Evolutionary conservation across 92 coral and sea anemone genomes (phyloP), one percentile per base, ranked within the genome.

Genomic region (Ricordea florida): DNA sequence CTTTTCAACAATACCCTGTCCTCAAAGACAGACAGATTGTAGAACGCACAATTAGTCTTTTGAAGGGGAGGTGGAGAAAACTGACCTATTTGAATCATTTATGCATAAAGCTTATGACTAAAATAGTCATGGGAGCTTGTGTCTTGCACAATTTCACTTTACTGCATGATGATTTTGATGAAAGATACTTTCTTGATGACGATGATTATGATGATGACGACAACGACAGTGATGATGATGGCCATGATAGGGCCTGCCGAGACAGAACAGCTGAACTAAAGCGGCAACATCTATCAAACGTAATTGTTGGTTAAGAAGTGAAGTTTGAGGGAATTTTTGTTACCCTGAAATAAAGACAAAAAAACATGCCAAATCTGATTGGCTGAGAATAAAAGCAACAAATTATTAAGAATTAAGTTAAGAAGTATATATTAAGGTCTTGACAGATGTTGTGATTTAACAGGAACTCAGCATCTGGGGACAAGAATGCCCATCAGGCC

Each of bases 21-120:
- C 28, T 82, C 76, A 35, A n/a, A n/a, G 18, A 36, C 59, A 45
- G 87, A 27, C 76, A 72, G 62, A 35, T 56, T n/a, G 81, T 82
- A 13, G 77, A 72, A 42, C 81, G 82, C 14, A 28, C 87, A 51
- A 82, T 63, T 51, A 46, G 81, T 38, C 66, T 73, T 17, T 26
- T 82, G 60, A 82, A 82, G 38, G 87, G 32, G 8, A 6, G 72
- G 11, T 65, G 72, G 47, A 13, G 57, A 40, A 18, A 36, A 35
- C 3, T 56, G 26, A 14, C 22, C 57, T n/a, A n/a, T 10, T 53
- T 74, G 27, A 53, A 74, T 8, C 80, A 74, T 32, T 10, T 60
- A 20, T 21, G 35, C 30, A 13, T 74, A 23, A 29, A 73, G 52
- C 43, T 73, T n/a, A 16, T 43, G 42, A 41, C 32, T 28, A 23